phyloP scores from a whole-genome alignment of 1,140 invertebrate genomes.

The Schlechtendalia chinensis region DNA sequence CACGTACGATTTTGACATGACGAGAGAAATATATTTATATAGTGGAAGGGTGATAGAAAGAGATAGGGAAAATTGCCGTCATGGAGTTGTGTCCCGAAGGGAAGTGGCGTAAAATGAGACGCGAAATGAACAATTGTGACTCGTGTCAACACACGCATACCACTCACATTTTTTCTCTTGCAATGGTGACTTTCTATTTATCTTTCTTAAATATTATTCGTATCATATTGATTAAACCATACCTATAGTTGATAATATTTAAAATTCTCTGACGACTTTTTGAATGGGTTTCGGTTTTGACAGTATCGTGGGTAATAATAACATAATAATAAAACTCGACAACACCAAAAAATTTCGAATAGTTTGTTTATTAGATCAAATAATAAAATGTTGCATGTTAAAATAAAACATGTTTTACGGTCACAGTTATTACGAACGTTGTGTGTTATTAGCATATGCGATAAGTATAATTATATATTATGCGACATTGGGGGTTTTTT shows the following conservation, averaged over 20 bases:
- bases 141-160: neutral
- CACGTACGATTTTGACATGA: no score
- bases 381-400: no score
- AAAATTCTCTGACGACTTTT: no score
- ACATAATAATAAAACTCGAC: neutral
- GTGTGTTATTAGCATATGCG: neutral
- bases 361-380: conserved; percentile 7
- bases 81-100: neutral
- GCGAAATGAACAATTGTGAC: neutral
- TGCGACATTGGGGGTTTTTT: neutral
- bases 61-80: no score
- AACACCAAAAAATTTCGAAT: neutral
- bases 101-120: neutral
- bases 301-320: no score
- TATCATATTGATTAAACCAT: no score
- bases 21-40: no score
- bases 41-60: no score
- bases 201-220: neutral
- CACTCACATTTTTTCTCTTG: neutral
- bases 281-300: no score
- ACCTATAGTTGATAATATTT: no score
- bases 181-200: neutral
- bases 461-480: neutral
- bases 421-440: conserved; percentile 10
- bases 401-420: neutral